Evolutionary conservation across 2,888 invertebrate species (phyloP).

Genomic region (Drosophila maculinotata): DNA sequence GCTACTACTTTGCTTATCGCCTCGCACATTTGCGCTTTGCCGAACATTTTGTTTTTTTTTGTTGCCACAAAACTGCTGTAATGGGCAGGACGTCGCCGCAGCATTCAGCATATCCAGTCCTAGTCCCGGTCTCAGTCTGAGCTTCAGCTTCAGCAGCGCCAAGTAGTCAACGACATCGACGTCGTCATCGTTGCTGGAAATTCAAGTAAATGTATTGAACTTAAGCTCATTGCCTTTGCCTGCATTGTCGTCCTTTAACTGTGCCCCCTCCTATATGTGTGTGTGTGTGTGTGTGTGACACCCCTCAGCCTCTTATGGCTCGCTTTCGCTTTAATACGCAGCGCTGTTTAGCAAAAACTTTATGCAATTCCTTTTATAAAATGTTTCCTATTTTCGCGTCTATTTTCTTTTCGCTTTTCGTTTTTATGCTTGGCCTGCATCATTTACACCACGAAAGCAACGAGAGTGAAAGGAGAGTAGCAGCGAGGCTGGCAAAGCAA

Average conservation of each 20-base stretch:
- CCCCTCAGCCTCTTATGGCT: constrained; percentile 8
- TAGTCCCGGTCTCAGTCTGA: not conserved
- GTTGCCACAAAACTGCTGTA: constrained; percentile 65
- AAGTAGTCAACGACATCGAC: constrained; percentile 70
- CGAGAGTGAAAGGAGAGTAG: constrained; percentile 1
- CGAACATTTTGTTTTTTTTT: constrained; percentile 42
- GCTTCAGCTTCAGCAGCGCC: constrained; percentile 24
- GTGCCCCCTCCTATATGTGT: not conserved
- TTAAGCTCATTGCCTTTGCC: constrained; percentile 75
- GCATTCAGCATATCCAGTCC: constrained; percentile 32
- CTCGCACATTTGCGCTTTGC: constrained; percentile 75
- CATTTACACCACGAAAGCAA: constrained; percentile 38
- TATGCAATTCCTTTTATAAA: constrained; percentile 72
- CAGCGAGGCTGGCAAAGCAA: too few species aligned
- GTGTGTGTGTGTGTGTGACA: not conserved
- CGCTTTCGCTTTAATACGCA: constrained; percentile 54
- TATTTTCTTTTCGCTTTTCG: constrained; percentile 30
- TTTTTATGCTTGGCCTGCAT: constrained; percentile 32
- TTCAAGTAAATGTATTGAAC: constrained; percentile 80
- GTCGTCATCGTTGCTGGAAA: constrained; percentile 60
- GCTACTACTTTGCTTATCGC: constrained; percentile 76
- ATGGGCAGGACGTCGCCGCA: constrained; percentile 58
- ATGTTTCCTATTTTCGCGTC: constrained; percentile 43
- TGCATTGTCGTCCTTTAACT: constrained; percentile 47
- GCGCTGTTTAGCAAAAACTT: constrained; percentile 58